Base-by-base conservation (phyloP, 2,113 vertebrate species). In the Oophaga pumilio region DNA sequence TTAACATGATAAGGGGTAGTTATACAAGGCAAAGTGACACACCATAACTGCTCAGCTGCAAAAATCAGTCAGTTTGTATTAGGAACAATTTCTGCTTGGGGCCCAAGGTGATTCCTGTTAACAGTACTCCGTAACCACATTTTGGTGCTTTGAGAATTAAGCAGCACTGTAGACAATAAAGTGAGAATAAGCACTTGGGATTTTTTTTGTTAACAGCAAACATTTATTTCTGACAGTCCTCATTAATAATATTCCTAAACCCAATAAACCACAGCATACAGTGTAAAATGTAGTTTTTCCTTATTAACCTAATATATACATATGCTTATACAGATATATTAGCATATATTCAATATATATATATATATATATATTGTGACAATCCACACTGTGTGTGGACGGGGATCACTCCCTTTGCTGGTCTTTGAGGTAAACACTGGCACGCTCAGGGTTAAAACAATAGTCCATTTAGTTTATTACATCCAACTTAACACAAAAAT, bases 1-100 rank as follows among this genome's bases (percentile, higher is more conserved):
- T 84, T 88, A 88, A 88, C 80, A 88, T 88, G 80, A 88, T 88
- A 88, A 84, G 87, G 81, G 87, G 80, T 84, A 88, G 87, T 62
- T 88, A 84, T 43, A 84, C 87, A 88, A 84, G 69, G 80, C 81
- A 88, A 81, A 88, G 87, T 76, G 81, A 73, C 73, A 68, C 59
- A 53, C 87, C 87, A 88, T 56, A 77, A 88, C 87, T 83, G 81
- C 81, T 88, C 73, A 88, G 57, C 80, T 88, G 87, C 87, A 56
- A 59, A 76, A 88, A 88, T 60, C 79, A 83, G 69, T 88, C 80
- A 76, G 26, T 84, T 88, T 84, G 87, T 88, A 87, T 82, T 87
- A 87, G 50, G 68, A 82, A 82, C 78, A 87, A 76, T 82, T 76
- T 84, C 87, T 76, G 87, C 87, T 88, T 52, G 43, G 60, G 60